Percentiles rank a stretch among this genome's conserved stretches.
phyloP scores from a whole-genome alignment of 2,797 vertebrate genomes.

The Liasis olivaceus region DNA sequence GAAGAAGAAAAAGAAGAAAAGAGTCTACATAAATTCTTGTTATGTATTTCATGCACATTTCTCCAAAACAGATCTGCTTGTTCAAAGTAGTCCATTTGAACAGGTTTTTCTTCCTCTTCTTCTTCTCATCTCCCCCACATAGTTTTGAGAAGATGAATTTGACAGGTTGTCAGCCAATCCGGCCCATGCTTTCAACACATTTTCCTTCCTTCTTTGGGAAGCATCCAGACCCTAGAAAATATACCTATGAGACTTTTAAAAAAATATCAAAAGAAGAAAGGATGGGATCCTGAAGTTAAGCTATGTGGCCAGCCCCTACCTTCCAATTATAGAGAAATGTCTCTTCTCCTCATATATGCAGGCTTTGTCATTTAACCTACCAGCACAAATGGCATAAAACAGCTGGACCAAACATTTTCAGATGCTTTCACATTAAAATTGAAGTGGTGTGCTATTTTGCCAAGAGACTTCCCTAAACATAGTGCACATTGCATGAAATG shows the following conservation, averaged over 20 bases:
- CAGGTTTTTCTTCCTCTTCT: too few relatives aligned
- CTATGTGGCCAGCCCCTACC: background rate
- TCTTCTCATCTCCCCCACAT: background rate
- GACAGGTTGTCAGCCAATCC: background rate
- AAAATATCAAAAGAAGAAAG: background rate
- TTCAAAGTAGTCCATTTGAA: background rate
- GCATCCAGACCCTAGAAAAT: background rate
- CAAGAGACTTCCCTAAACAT: background rate
- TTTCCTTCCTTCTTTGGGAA: background rate
- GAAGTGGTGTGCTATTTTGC: background rate
- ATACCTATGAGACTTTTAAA: background rate
- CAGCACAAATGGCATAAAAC: background rate
- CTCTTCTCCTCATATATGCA: background rate
- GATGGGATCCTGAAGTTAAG: background rate
- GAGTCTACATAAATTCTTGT: too few relatives aligned
- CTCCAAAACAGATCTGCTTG: background rate
- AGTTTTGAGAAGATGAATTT: background rate
- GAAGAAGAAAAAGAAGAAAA: fast-evolving
- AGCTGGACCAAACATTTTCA: background rate
- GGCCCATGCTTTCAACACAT: background rate
- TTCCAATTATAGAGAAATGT: background rate
- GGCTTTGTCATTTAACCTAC: background rate
- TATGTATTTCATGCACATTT: background rate
- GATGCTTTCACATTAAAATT: background rate
- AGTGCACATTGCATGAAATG: background rate